Evolutionary conservation across 2,797 vertebrate genomes (phyloP).

Genomic region (Simalia tracyae): DNA sequence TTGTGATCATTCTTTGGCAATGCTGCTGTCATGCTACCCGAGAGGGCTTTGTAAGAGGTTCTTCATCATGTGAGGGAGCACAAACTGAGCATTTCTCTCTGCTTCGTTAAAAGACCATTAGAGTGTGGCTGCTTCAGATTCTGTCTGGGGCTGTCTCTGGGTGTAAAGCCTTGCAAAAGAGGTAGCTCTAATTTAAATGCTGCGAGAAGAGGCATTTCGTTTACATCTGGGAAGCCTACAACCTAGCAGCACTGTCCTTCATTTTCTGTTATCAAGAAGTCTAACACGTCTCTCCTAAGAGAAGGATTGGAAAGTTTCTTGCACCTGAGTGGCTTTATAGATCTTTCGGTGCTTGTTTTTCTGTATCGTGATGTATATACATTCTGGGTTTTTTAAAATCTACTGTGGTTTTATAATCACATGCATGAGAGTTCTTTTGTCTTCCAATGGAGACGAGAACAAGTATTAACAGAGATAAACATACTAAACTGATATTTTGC

Average conservation of each 20-base stretch:
- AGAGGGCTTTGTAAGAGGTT: not conserved
- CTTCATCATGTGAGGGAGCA: not conserved
- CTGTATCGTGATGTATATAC: not conserved
- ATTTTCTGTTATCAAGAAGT: not conserved
- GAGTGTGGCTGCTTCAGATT: not conserved
- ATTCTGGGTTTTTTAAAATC: not conserved
- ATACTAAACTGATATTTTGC: constrained; percentile 12
- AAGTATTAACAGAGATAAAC: constrained; percentile 36
- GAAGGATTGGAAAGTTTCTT: not conserved
- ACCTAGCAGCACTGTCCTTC: not conserved
- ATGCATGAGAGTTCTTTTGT: not conserved
- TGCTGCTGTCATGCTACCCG: not conserved
- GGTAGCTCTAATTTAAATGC: not conserved
- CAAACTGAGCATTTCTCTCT: not conserved
- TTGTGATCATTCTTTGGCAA: not conserved
- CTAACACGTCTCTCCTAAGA: not conserved
- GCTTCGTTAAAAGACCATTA: not conserved
- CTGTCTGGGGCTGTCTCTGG: not conserved
- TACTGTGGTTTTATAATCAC: not conserved
- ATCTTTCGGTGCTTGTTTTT: not conserved
- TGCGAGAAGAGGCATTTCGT: not conserved
- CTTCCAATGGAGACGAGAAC: constrained; percentile 30
- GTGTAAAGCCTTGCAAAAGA: not conserved
- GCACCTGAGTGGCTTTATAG: not conserved
- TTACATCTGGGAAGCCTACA: not conserved